A percentile compares a stretch with the other conserved stretches of the same genome.
Conservation (phyloP, 2,888 invertebrate species). For the Pollenia amentaria region DNA sequence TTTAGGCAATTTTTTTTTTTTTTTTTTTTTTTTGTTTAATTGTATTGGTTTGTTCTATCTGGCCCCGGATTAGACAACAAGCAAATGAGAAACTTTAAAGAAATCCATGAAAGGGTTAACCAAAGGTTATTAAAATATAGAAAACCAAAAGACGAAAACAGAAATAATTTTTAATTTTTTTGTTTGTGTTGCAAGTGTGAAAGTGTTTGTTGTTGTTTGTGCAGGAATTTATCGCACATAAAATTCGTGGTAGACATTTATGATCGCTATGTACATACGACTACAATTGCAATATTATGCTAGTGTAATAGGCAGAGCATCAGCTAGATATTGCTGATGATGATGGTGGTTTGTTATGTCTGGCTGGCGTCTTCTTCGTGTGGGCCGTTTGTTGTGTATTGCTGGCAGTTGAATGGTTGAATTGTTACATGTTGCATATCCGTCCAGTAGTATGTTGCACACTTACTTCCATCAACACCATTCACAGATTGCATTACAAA, state of each 20-base stretch:
- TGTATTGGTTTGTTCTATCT: conserved; percentile 49
- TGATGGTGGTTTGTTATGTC: conserved; percentile 53
- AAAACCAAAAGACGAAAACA: conserved; percentile 3
- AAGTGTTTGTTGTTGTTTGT: conserved; percentile 50
- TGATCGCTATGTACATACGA: conserved; percentile 37
- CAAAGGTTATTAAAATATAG: conserved; percentile 67
- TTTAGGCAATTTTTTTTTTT: conserved; percentile 20
- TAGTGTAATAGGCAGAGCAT: conserved; percentile 29
- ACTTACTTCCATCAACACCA: conserved; percentile 55
- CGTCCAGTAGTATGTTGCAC: conserved; percentile 58
- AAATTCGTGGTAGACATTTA: conserved; percentile 64
- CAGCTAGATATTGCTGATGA: conserved; percentile 20
- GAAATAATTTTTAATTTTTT: conserved; percentile 20
- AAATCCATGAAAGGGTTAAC: conserved; percentile 65
- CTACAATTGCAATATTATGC: conserved; percentile 50
- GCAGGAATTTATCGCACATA: conserved; percentile 57
- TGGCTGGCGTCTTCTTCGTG: conserved; percentile 72
- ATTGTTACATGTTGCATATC: conserved; percentile 64
- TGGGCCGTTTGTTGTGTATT: conserved; percentile 67
- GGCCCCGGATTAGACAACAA: conserved; percentile 47
- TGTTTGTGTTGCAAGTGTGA: conserved; percentile 39
- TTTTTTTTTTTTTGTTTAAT: background rate
- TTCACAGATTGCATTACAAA: conserved; percentile 46
- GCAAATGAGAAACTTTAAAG: conserved; percentile 24
- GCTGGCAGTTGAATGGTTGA: conserved; percentile 38